Conservation (phyloP, 2,888 invertebrate genomes). For the Clusia tigrina region DNA sequence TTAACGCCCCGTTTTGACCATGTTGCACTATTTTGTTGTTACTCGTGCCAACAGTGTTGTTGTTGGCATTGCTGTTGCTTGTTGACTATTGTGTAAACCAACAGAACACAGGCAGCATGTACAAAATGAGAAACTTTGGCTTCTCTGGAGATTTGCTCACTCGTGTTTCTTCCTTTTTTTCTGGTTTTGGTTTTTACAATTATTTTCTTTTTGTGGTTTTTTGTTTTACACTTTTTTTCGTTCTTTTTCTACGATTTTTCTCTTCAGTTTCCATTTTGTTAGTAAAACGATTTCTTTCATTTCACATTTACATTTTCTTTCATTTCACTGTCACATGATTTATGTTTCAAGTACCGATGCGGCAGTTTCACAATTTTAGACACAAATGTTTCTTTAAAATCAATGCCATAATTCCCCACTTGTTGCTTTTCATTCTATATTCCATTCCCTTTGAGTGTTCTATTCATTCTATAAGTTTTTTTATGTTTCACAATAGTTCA, state of each 20-base stretch:
- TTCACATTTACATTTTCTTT: neutral
- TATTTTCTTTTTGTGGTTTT: conserved; percentile 6
- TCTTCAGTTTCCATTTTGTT: neutral
- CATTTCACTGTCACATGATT: neutral
- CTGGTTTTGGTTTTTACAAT: conserved; percentile 8
- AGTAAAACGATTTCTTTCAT: neutral
- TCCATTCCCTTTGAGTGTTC: too few relatives aligned
- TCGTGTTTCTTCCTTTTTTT: conserved; percentile 9
- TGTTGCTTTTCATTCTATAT: too few relatives aligned
- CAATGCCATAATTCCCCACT: too few relatives aligned
- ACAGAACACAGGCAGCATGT: neutral
- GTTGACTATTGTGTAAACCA: conserved; percentile 3
- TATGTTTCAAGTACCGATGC: too few relatives aligned
- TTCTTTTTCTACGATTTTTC: neutral
- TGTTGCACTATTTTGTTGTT: conserved; percentile 21
- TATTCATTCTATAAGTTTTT: too few relatives aligned
- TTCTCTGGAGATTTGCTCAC: conserved; percentile 1
- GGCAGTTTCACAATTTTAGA: too few relatives aligned
- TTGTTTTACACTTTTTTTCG: too few relatives aligned
- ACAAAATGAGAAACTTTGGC: neutral
- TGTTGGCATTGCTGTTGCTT: neutral
- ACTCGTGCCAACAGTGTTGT: neutral
- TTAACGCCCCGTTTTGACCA: conserved; percentile 22
- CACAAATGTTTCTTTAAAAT: too few relatives aligned
- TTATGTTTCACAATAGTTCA: too few relatives aligned